Evolutionary conservation across 92 coral and sea anemone genomes (phyloP), one percentile per base, ranked within the genome.

Genomic region (Paragorgia papillata): DNA sequence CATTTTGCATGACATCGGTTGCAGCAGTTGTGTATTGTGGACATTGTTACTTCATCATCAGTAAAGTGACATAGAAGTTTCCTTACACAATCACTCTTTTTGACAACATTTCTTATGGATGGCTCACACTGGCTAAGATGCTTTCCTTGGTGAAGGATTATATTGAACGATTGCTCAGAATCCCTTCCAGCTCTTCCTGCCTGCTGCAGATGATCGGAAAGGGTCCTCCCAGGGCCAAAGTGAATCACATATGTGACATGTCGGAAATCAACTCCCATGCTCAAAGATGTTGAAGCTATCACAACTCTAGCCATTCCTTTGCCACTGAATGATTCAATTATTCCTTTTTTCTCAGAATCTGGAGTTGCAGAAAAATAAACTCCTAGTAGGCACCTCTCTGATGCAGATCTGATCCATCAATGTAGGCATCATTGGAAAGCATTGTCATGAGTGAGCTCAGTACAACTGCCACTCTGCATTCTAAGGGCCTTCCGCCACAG

Each of bases 171-270:
- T 31, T 32, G 40, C 62, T 20, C 14, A 7, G 85, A 33, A 59
- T 89, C 90, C 68, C 92, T 85, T 25, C 89, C 93, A 57, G 89
- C 89, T 29, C 93, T 31, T 19, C 93, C 89, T 29, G 88, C 93
- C 51, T 89, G n/a, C 50, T 84, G 88, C 30, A 84, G 56, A 49
- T 81, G 89, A 53, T 85, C 92, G 19, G 92, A 58, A 18, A 85
- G 62, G n/a, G 77, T 70, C 40, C 87, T 70, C 15, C 89, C 89
- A 24, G 87, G 92, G 41, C 92, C 85, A 79, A 88, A 81, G 26
- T 85, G 82, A 19, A 80, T 46, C 15, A 85, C 85, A 74, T 80
- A 85, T 62, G 50, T 80, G 26, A 89, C 88, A 67, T 66, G 64
- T 19, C n/a, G 93, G 93, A 78, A 85, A 68, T 89, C 88, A 18